These are phyloP conservation scores for Bujurquina vittata DNA, from an alignment of 2,113 vertebrate genomes.

Conservation along the genomic window DNA sequence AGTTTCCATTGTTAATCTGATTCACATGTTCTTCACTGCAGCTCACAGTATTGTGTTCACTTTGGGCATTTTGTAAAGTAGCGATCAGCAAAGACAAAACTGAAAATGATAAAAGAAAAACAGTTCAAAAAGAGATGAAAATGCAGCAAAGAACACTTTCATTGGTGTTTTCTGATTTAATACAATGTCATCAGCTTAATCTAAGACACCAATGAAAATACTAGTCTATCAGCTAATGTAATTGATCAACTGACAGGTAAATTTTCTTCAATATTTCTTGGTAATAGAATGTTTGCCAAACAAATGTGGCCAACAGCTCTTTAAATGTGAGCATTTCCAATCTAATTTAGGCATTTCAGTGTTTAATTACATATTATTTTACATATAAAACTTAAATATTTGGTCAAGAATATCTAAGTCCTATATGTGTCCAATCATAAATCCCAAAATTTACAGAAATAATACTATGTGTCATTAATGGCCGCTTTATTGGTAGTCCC, in stretches of 20 bases:
- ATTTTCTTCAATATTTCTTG: neutral
- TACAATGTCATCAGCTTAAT: neutral
- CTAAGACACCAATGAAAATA: neutral
- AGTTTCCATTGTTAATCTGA: neutral
- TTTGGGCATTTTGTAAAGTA: neutral
- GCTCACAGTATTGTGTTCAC: neutral
- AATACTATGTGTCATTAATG: neutral
- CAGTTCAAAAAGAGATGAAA: neutral
- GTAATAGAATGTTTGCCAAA: neutral
- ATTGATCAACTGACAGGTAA: neutral
- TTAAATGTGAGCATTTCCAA: neutral
- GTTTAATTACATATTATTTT: neutral
- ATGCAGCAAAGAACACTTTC: neutral
- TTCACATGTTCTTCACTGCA: neutral
- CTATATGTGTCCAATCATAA: neutral
- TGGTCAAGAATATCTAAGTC: neutral
- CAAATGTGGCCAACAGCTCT: neutral
- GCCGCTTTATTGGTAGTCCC: neutral
- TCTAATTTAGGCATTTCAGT: neutral
- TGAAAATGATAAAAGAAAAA: neutral
- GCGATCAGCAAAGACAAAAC: neutral
- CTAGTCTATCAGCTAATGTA: neutral
- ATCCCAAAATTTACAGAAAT: neutral
- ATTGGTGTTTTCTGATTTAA: neutral
- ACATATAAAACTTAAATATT: neutral